Base-by-base conservation (phyloP, 53 echinoderm and acorn worm species). In the Holothuria leucospilota region DNA sequence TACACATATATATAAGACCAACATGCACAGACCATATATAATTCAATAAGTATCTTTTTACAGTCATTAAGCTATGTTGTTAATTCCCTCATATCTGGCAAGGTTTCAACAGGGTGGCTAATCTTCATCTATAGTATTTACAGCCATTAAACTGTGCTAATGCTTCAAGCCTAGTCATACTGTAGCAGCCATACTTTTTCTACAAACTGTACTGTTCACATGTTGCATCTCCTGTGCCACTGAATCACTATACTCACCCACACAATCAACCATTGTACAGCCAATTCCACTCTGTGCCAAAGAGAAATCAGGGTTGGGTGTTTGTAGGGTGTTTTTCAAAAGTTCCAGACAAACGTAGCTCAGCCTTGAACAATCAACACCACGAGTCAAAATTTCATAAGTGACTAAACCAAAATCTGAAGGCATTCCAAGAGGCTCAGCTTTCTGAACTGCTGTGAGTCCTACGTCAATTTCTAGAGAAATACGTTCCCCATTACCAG, bases 401-500 rank as follows among this genome's bases (percentile, higher is more conserved):
- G 28, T 59, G 60, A 80, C 30, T 7, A 20, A 15, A 38, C 62
- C 61, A 34, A 80, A 80, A 20, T 34, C 28, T 16, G 59, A 28
- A 16, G 12, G 16, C 8, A 8, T 14, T 24, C 16, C 20, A 21
- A 29, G 15, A 12, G 15, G 13, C 6, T 56, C 59, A 12, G 34
- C 29, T 3, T 14, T 59, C 38, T 80, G 80, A 29, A 8, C 13
- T 0, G 80, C 80, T 14, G 80, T 5, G 29, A 80, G 60, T 20
- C 80, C 80, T 1, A 80, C 38, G 20, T 25, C 15, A 14, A 27
- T 15, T 16, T 75, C 75, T 0, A 30, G 29, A 21, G 18, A 62
- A 29, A 80, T 25, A 15, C 61, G 80, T 29, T 30, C 63, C 20
- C 88, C 88, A 16, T 58, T 85, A 27, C 96, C 94, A 26, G 58